Evolutionary conservation across 2,888 invertebrate species (phyloP), one percentile per base, ranked within the genome.

Genomic region (Phasia obesa): DNA sequence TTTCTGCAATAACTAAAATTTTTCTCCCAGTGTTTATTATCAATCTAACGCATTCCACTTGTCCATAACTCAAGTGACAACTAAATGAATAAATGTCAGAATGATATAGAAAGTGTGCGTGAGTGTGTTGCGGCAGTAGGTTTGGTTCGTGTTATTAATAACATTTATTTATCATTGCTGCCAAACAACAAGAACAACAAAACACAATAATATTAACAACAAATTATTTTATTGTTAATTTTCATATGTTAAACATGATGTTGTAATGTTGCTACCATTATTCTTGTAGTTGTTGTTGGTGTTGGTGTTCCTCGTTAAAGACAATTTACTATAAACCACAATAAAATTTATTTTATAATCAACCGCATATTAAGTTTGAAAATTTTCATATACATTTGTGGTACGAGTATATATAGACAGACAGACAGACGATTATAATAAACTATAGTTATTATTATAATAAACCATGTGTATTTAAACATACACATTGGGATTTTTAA

Each of bases 291-390:
- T 65, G 17, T 27, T 81, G 59, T 35, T 47, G 47, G 51, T 81
- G 59, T 35, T 47, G 47, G 51, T 62, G 44, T 53, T 65, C 35
- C 70, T 79, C 79, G 75, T 83, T 79, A 83, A 83, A 79, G 79
- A 83, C 79, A 79, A 83, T 83, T 83, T 79, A 79, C 83, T 65
- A 65, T 38, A 79, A 71, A 83, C 83, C 79, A 79, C 83, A 83
- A 79, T 62, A 62, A 65, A 83, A 83, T 83, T 83, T 83, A 83
- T 83, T 83, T 79, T 71, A 67, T 67, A 79, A 71, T 83, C 75
- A 83, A 83, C 83, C 79, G 21, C 83, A 75, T 74, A 82, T 82
- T 77, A 78, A 78, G 77, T 78, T 69, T 69, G 55, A 15, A 62
- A 73, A 67, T 31, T 21, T 38, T 67, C 31, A 65, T 27, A 74